Base-by-base conservation (phyloP, 2,888 invertebrate genomes). In the Melanchra persicariae region DNA sequence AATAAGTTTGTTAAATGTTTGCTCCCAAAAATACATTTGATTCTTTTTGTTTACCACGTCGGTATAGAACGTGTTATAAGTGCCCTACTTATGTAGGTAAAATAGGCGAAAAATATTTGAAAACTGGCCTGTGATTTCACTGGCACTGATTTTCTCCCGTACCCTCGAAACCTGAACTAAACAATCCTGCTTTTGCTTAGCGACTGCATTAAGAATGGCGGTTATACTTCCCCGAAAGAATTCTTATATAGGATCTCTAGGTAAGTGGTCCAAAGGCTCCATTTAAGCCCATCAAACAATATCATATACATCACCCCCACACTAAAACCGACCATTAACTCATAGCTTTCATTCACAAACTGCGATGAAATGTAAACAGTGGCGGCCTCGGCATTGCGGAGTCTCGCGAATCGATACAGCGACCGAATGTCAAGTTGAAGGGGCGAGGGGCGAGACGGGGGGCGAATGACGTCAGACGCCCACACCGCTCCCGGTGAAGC, bases 401-500 rank as follows among this genome's bases (percentile, higher is more conserved):
- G 68, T 74, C 77, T 74, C 66, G 87, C 78, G 70, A 85, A 90
- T 92, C 92, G 89, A 91, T 92, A 91, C 85, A 88, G 90, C 81
- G 83, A 63, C 88, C 88, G 90, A 92, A 92, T 92, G 92, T 92
- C 92, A 92, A 92, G 92, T 92, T 92, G 91, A 92, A 89, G 89
- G 90, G 85, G 78, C 26, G 55, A 70, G 72, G 80, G 76, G 54
- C 40, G 60, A 54, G 57, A 30, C 47, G 52, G 63, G 45, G 72
- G 57, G 22, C 34, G 62, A 72, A 73, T 92, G 92, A 92, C 92
- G 92, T 92, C 92, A 91, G 83, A 85, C 91, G 87, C 90, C 88
- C 87, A 89, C 89, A 85, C 87, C 55, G 60, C 78, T 71, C 83
- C 84, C 82, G 52, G 68, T 77, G 75, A 72, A 79, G 77, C 79